Evolutionary conservation across 2,113 vertebrate genomes (phyloP).

Genomic region (Anoplopoma fimbria): DNA sequence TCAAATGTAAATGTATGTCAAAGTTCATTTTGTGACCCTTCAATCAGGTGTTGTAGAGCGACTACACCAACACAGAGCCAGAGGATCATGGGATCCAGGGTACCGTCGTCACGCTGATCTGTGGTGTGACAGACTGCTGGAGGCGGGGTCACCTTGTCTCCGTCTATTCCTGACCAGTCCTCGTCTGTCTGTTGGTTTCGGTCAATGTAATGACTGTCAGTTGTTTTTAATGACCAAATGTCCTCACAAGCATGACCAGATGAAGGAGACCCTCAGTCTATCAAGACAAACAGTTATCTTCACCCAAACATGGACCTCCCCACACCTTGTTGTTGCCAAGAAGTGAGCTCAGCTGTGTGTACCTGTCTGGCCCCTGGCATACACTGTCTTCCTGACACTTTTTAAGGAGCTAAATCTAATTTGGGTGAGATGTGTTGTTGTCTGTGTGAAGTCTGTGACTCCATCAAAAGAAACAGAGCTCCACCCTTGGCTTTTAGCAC

Average conservation of each 20-base stretch:
- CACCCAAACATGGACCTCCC: not conserved
- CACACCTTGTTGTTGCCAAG: slow-evolving; percentile 27
- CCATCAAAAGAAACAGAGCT: slow-evolving; percentile 23
- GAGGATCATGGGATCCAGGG: slow-evolving; percentile 35
- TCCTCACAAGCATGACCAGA: not conserved
- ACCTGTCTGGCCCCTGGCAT: slow-evolving; percentile 19
- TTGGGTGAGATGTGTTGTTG: slow-evolving; percentile 30
- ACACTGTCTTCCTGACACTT: slow-evolving; percentile 38
- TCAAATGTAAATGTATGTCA: slow-evolving; percentile 31
- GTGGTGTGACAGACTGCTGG: slow-evolving; percentile 55
- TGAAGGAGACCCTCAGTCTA: not conserved
- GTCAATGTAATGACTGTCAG: not conserved
- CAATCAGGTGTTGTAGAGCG: not conserved
- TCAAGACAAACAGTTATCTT: not conserved
- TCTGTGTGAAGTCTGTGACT: slow-evolving; percentile 30
- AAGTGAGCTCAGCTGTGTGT: slow-evolving; percentile 4
- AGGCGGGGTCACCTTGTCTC: slow-evolving; percentile 60
- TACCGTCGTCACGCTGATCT: slow-evolving; percentile 43
- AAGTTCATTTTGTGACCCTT: slow-evolving; percentile 16
- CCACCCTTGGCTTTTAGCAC: slow-evolving; percentile 13
- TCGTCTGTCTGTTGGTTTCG: slow-evolving; percentile 25
- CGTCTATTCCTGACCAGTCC: slow-evolving; percentile 46
- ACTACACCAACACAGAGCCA: slow-evolving; percentile 6
- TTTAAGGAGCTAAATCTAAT: slow-evolving; percentile 49
- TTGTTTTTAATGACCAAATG: not conserved